phyloP scores from a whole-genome alignment of 2,113 vertebrate genomes.

The Piprites chloris region DNA sequence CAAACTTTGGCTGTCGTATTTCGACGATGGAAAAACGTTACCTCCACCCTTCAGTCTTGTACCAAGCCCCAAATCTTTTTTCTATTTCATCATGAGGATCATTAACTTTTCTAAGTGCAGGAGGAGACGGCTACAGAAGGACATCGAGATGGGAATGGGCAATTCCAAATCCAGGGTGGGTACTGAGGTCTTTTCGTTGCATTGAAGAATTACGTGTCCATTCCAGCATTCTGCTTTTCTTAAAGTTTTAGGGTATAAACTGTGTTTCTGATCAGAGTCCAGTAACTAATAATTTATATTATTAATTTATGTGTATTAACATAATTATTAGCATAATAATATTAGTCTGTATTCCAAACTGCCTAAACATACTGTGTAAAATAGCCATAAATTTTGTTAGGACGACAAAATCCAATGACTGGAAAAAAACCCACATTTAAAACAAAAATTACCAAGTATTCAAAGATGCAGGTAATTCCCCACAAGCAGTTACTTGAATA shows the following conservation, averaged over 20 bases:
- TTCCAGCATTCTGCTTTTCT: neutral
- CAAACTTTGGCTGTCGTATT: slow-evolving; percentile 89
- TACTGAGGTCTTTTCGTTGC: neutral
- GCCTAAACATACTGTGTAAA: neutral
- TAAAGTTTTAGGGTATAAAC: neutral
- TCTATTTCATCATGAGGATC: slow-evolving; percentile 80
- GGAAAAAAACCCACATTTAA: neutral
- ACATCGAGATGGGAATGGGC: slow-evolving; percentile 83
- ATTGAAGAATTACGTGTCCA: neutral
- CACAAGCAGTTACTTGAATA: neutral
- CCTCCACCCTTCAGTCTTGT: slow-evolving; percentile 89
- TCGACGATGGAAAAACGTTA: slow-evolving; percentile 88
- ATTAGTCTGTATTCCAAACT: neutral
- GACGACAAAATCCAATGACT: neutral
- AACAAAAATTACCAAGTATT: neutral
- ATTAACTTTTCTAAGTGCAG: slow-evolving; percentile 79
- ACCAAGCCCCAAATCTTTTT: slow-evolving; percentile 87
- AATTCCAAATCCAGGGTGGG: slow-evolving; percentile 87
- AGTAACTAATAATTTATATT: neutral
- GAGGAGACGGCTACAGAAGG: slow-evolving; percentile 78
- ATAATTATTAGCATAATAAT: neutral
- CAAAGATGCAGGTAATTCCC: neutral
- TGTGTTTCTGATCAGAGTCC: neutral
- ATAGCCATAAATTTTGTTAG: neutral
- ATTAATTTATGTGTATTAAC: neutral